These are phyloP conservation scores for Urocitellus parryii DNA, from an alignment of 2,113 vertebrate genomes.

Conservation along the genomic window DNA sequence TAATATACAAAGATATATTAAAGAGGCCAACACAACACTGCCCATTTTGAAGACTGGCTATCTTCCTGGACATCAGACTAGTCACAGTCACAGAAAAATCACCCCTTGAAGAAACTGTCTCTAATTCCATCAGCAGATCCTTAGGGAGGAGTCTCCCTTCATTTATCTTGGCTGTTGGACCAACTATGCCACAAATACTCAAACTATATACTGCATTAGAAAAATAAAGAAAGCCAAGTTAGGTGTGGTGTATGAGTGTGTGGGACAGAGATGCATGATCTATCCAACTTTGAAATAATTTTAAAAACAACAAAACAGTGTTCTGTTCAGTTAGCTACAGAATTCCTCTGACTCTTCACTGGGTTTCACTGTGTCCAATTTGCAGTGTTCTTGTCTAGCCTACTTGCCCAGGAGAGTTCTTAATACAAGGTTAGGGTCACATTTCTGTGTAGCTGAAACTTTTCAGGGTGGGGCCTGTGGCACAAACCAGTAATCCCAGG, in stretches of 20 bases:
- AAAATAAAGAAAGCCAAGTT: not conserved
- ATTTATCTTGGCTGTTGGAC: constrained; percentile 40
- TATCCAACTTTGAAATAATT: not conserved
- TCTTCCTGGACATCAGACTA: not conserved
- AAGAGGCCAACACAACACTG: not conserved
- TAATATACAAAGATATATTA: not conserved
- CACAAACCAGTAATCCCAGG: not conserved
- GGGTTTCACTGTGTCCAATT: not conserved
- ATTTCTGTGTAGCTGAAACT: not conserved
- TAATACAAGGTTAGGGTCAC: not conserved
- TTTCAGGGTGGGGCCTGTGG: not conserved
- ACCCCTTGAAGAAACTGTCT: constrained; percentile 2
- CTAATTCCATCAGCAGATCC: not conserved
- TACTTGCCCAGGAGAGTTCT: not conserved
- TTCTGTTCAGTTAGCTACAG: not conserved
- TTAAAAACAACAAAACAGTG: not conserved
- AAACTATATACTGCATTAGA: not conserved
- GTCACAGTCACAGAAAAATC: not conserved
- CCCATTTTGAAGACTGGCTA: constrained; percentile 16
- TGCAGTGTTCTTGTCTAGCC: not conserved
- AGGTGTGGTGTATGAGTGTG: not conserved
- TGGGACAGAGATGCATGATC: not conserved
- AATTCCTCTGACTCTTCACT: constrained; percentile 48
- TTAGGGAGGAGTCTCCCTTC: not conserved
- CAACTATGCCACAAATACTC: not conserved